phyloP scores from a whole-genome alignment of 2,888 invertebrate species.

The Megaustenia siamemsis region DNA sequence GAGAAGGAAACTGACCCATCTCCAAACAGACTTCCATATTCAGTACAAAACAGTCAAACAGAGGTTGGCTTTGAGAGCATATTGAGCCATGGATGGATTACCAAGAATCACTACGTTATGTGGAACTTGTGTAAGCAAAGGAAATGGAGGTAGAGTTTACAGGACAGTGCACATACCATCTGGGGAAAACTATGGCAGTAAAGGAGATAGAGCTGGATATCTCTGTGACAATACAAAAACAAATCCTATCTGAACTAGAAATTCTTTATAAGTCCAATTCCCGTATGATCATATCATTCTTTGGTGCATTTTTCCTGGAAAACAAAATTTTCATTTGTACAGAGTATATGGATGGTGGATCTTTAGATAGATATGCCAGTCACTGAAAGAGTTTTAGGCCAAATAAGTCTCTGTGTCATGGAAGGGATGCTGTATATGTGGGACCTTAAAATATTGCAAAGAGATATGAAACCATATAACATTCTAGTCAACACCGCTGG shows the following conservation, averaged over 20 bases:
- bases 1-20: slow-evolving; percentile 10
- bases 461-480: slow-evolving; percentile 81
- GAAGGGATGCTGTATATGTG: slow-evolving; percentile 79
- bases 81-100: background rate
- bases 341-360: slow-evolving; percentile 80
- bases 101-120: background rate
- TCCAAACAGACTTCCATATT: slow-evolving; percentile 5
- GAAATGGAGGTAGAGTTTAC: background rate
- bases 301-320: slow-evolving; percentile 79
- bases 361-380: slow-evolving; percentile 77
- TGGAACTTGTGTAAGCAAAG: background rate
- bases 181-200: background rate
- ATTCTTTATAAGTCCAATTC: too few relatives aligned
- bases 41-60: slow-evolving; percentile 9
- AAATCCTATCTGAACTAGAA: background rate
- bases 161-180: background rate
- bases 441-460: slow-evolving; percentile 79
- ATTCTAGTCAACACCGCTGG: slow-evolving; percentile 79
- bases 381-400: slow-evolving; percentile 76
- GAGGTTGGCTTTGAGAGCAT: background rate
- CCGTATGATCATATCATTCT: slow-evolving; percentile 48
- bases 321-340: slow-evolving; percentile 79
- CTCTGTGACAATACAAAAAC: background rate
- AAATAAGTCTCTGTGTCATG: slow-evolving; percentile 76
- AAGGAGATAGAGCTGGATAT: background rate